Conservation (phyloP, 1,140 invertebrate species). For the Copidosoma floridanum region DNA sequence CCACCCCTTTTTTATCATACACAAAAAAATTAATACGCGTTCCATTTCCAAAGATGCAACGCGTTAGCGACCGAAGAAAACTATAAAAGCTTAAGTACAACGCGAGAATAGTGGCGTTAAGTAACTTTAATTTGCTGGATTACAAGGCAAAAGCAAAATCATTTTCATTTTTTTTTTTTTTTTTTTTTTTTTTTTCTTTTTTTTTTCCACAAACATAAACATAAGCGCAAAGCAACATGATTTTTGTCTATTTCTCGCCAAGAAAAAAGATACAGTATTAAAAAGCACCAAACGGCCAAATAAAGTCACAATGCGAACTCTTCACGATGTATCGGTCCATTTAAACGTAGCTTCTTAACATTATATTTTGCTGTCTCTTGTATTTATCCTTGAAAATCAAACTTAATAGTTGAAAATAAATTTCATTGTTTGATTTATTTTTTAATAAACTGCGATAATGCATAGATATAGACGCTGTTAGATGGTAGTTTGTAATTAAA, state of each 20-base stretch:
- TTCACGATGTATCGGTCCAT: conserved; percentile 41
- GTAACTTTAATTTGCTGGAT: conserved; percentile 35
- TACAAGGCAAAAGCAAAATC: conserved; percentile 8
- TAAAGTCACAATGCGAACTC: conserved; percentile 31
- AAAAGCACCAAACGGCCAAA: conserved; percentile 21
- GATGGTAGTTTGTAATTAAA: conserved; percentile 43
- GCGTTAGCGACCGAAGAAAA: conserved; percentile 15
- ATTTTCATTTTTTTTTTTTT: no score
- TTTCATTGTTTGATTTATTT: conserved; percentile 45
- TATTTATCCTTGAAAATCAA: conserved; percentile 23
- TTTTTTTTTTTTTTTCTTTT: no score
- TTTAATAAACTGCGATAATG: conserved; percentile 40
- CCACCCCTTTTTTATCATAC: not conserved
- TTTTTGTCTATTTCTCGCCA: conserved; percentile 1
- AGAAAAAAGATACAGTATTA: conserved; percentile 21
- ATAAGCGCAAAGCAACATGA: conserved; percentile 4
- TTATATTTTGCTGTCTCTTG: conserved; percentile 23
- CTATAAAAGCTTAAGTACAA: conserved; percentile 31
- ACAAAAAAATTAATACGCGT: not conserved
- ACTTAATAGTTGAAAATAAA: conserved; percentile 46
- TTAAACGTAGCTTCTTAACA: conserved; percentile 25
- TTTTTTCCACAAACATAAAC: no score
- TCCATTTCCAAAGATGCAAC: conserved; percentile 24
- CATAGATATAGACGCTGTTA: conserved; percentile 41
- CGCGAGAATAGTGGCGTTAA: conserved; percentile 33